Base-by-base conservation (phyloP, 2,797 vertebrate species). In the Mus caroli region DNA sequence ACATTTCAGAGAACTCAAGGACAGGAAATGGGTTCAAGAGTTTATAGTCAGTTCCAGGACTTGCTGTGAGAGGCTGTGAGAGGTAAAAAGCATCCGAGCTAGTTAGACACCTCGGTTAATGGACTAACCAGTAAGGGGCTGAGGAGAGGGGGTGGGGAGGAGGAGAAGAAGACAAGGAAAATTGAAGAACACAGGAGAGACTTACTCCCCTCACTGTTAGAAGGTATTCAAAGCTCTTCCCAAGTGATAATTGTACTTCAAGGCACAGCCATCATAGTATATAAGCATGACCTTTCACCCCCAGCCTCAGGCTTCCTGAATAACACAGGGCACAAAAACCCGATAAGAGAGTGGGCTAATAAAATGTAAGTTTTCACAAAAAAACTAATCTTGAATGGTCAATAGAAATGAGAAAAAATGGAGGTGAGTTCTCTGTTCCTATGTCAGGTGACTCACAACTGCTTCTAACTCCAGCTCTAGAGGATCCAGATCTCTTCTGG, bases 371-470 rank as follows among this genome's bases (percentile, higher is more conserved):
- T 43, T 88, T 87, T 96, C 12, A 88, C 22, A 77, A 37, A 58
- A 58, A 91, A 83, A 83, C 4, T 89, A 77, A 86, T 80, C 84
- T 56, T 58, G 34, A 91, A 84, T 91, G 46, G 52, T n/a, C 5
- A 67, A 11, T 67, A 91, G 79, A 79, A 76, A 71, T 67, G 75
- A 91, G 50, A 69, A 80, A 56, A 14, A 20, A 26, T 88, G 37
- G 37, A 75, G 19, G 11, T 31, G 64, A 69, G 19, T 86, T 56
- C 14, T 69, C 24, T 56, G 24, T 37, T 40, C 50, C 52, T 67
- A 13, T 3, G 5, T 40, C 46, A 24, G n/a, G n/a, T 17, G 26
- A 24, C 67, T 56, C 67, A 56, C 24, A 87, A 22, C 50, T 71
- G 50, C 50, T 13, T 86, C 22, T 54, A 28, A 71, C 43, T 54